Base-by-base conservation (phyloP, 53 echinoderm and acorn worm species). In the Paracentrotus lividus region DNA sequence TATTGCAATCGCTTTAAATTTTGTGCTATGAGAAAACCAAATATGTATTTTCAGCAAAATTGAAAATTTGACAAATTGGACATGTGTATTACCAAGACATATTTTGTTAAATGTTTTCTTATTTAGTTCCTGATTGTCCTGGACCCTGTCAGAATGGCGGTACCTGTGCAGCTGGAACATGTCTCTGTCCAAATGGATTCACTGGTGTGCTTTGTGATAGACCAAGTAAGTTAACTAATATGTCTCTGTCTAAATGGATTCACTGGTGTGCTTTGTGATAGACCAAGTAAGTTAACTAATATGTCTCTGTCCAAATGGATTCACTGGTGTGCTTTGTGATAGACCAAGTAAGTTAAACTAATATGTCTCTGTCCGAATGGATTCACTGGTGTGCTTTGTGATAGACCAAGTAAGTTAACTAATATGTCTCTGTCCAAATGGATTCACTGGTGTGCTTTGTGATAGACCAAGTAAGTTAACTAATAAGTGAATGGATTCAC, bases 121-220 rank as follows among this genome's bases (percentile, higher is more conserved):
- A 4, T 21, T 57, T 57, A 95, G 96, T 85, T 15, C 56, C 88
- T 20, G 91, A 88, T 27, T 98, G 98, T 59, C 88, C 53, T 15
- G 93, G 85, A 21, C 95, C 96, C 9, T 98, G 98, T 90, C 85
- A 93, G 52, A 98, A 98, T 95, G 96, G 94, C 42, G 98, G 97
- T 0, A 88, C 93, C 3, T 98, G 98, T 67, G 36, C 68, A 5
- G 64, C 56, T 26, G 95, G 96, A 29, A 88, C 86, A 45, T 98
- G 98, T 85, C 42, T 77, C 5, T 98, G 98, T 61, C 94, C 96
- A 7, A 76, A 64, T 49, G 97, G 97, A 26, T 96, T 96, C 86
- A 45, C 86, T 44, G 98, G 98, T 49, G 59, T 29, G 8, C 42
- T 85, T 24, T 98, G 98, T 90, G 93, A 96, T 64, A 91, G 77